Evolutionary conservation across 2,797 vertebrate species (phyloP).

Genomic region (Echeneis naucrates): DNA sequence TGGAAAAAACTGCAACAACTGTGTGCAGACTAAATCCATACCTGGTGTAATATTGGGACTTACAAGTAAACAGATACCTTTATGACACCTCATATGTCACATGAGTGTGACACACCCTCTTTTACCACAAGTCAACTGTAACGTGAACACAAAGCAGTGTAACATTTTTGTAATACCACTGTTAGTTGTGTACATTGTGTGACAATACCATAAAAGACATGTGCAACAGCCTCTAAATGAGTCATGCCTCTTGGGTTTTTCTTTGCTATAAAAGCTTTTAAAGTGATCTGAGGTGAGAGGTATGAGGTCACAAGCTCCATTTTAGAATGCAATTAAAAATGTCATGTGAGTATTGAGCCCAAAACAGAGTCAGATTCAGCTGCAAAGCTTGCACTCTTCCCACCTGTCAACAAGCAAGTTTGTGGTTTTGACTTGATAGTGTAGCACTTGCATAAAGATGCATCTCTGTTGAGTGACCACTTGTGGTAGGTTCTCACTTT

Average conservation of each 20-base stretch:
- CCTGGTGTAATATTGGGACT: constrained; percentile 16
- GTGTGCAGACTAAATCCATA: neutral
- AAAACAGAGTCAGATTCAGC: neutral
- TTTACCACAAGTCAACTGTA: constrained; percentile 18
- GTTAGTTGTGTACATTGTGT: constrained; percentile 7
- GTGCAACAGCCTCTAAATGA: constrained; percentile 11
- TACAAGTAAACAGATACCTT: constrained; percentile 49
- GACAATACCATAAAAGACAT: neutral
- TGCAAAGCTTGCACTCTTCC: neutral
- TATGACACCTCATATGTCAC: constrained; percentile 31
- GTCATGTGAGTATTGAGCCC: neutral
- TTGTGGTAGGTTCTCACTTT: constrained; percentile 18
- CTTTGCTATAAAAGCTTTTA: constrained; percentile 9
- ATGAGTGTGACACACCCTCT: constrained; percentile 11
- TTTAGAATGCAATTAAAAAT: constrained; percentile 4
- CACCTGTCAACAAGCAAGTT: neutral
- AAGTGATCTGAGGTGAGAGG: neutral
- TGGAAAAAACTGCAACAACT: constrained; percentile 25
- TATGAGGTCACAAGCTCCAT: constrained; percentile 3
- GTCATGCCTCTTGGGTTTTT: neutral
- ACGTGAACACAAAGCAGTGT: constrained; percentile 34
- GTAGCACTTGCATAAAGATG: neutral
- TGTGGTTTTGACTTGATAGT: constrained; percentile 18
- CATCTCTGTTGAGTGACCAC: neutral
- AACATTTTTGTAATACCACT: constrained; percentile 26